Evolutionary conservation across 2,797 vertebrate species (phyloP), one percentile per base, ranked within the genome.

Genomic region (Pipistrellus kuhlii): DNA sequence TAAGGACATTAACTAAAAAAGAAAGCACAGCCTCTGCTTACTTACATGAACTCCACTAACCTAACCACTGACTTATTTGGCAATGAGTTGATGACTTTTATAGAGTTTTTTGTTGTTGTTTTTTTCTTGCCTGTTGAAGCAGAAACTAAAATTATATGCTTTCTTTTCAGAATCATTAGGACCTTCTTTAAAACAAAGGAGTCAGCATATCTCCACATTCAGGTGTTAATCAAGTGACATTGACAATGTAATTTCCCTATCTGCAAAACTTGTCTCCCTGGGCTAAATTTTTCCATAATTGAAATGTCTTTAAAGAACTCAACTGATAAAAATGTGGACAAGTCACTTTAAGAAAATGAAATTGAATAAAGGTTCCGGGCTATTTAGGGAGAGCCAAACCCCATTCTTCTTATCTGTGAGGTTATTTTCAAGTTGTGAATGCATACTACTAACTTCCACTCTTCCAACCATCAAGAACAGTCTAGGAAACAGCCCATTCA

Each of bases 81-180:
- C 32, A 78, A 66, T 14, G 35, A 97, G 71, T 83, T 97, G 96
- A 97, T 97, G 94, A 97, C 78, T 97, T 46, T 80, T 97, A 85
- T 92, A 95, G 93, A 97, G 94, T 94, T 97, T 96, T 95, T 64
- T 94, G 6, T 41, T 41, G n/a, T n/a, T n/a, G n/a, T 41, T 41
- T 41, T 41, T 41, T 41, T 92, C 83, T 68, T 96, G 83, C 83
- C 95, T 97, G 93, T 38, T 97, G 97, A 97, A 96, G 93, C 80
- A 96, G 51, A 81, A 97, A 62, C 94, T 96, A 95, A 98, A 98
- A 96, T 97, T 96, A 97, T 98, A 96, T 95, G 90, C 91, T 96
- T 97, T 97, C 86, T 95, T 98, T 97, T 96, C 95, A 89, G 92
- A 97, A 96, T 96, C 80, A 92, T 96, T 97, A 95, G 84, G 4